A percentile compares a stretch with the other conserved stretches of the same genome.
These are phyloP conservation scores for Cercopithecus mitis DNA, from an alignment of 2,797 vertebrate genomes.

Conservation along the genomic window DNA sequence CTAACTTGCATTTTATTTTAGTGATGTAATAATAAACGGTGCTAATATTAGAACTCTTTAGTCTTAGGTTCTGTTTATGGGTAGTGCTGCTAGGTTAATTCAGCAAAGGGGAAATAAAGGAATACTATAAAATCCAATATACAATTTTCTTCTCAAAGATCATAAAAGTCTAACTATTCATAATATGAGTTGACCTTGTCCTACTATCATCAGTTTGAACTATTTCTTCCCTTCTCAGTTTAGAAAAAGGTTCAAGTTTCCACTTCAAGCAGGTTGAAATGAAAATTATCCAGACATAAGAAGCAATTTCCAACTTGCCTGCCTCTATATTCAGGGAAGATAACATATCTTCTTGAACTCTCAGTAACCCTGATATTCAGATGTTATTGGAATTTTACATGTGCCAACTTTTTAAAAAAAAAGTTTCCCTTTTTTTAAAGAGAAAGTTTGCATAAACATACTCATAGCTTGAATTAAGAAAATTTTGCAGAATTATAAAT, in stretches of 20 bases:
- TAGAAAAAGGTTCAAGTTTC: neutral
- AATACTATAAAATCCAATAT: neutral
- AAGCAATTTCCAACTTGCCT: neutral
- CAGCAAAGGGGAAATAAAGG: neutral
- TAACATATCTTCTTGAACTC: neutral
- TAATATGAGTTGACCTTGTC: neutral
- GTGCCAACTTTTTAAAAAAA: neutral
- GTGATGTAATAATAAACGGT: neutral
- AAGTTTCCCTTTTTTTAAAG: neutral
- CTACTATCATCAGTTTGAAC: neutral
- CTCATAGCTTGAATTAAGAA: neutral
- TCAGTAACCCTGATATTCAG: neutral
- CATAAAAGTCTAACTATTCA: neutral
- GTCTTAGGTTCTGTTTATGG: neutral
- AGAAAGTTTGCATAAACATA: neutral
- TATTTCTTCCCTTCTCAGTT: neutral
- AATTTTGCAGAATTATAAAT: constrained; percentile 3
- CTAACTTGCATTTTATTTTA: neutral
- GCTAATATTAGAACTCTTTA: neutral
- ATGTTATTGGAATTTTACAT: neutral
- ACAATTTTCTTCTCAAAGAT: neutral
- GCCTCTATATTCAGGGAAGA: neutral
- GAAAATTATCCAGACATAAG: neutral
- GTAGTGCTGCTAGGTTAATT: neutral
- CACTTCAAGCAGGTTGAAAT: neutral